Percentiles rank a stretch among this genome's conserved stretches.
phyloP scores from a whole-genome alignment of 2,113 vertebrate species.

The Myxocyprinus asiaticus region DNA sequence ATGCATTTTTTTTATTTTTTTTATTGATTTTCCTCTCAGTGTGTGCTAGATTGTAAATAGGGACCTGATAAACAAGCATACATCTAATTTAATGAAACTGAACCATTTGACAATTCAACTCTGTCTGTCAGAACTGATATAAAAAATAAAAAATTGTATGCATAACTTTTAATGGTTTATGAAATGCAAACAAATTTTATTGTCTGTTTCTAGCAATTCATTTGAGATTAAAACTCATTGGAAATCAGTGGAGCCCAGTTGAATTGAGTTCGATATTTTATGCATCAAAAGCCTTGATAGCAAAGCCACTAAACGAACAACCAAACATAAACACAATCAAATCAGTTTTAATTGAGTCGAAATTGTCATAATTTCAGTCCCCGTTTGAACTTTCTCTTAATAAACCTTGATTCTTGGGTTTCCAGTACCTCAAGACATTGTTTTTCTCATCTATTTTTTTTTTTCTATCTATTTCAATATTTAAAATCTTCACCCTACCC shows the following conservation, averaged over 20 bases:
- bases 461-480: too few relatives aligned
- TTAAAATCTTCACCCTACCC: background rate
- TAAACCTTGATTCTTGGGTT: background rate
- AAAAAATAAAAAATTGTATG: constrained; percentile 9
- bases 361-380: background rate
- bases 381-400: background rate
- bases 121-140: constrained; percentile 24
- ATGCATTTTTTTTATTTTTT: background rate
- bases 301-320: background rate
- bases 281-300: constrained; percentile 3
- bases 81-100: constrained; percentile 26
- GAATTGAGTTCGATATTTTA: background rate
- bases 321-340: background rate
- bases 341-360: constrained; percentile 20
- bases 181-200: constrained; percentile 18
- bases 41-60: constrained; percentile 17
- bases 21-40: constrained; percentile 13
- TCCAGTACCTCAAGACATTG: too few relatives aligned
- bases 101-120: constrained; percentile 6
- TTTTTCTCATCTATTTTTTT: too few relatives aligned
- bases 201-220: constrained; percentile 23
- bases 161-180: constrained; percentile 28
- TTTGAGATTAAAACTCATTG: constrained; percentile 19
- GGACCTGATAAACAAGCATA: constrained; percentile 7
- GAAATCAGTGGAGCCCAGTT: background rate